Evolutionary conservation across 2,888 invertebrate genomes (phyloP).

Genomic region (Caprella mutica): DNA sequence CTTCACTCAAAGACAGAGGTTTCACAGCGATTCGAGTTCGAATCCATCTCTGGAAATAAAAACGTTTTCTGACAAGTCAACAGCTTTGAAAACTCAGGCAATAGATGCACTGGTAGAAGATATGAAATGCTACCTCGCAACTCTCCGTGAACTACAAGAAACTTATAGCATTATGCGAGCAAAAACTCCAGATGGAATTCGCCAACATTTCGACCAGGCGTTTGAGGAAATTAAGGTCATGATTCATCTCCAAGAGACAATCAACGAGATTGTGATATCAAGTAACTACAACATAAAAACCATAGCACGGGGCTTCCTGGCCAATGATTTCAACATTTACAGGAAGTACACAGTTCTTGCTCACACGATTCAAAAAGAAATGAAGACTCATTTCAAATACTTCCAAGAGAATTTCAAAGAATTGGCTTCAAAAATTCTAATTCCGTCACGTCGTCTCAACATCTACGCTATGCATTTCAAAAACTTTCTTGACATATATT

Average conservation of each 20-base stretch:
- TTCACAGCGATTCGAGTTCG: too few relatives aligned
- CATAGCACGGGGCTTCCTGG: slow-evolving; percentile 10
- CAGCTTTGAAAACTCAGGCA: too few relatives aligned
- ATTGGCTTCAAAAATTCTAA: slow-evolving; percentile 16
- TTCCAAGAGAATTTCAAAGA: slow-evolving; percentile 16
- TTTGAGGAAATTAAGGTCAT: slow-evolving; percentile 6
- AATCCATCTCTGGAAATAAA: too few relatives aligned
- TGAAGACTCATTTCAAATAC: slow-evolving; percentile 13
- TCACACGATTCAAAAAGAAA: slow-evolving; percentile 11
- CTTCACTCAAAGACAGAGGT: too few relatives aligned
- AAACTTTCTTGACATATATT: slow-evolving; percentile 11
- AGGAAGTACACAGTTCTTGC: slow-evolving; percentile 16
- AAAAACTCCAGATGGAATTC: slow-evolving; percentile 16
- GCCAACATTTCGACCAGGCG: slow-evolving; percentile 22
- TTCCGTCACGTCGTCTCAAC: slow-evolving; percentile 17
- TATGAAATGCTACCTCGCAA: too few relatives aligned
- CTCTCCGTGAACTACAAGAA: too few relatives aligned
- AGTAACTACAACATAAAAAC: background rate
- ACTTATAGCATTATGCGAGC: slow-evolving; percentile 11
- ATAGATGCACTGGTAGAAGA: too few relatives aligned
- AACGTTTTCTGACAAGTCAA: too few relatives aligned
- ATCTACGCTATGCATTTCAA: slow-evolving; percentile 22
- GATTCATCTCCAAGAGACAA: slow-evolving; percentile 8
- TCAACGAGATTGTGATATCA: slow-evolving; percentile 2
- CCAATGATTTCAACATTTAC: slow-evolving; percentile 20